Conservation (phyloP, 2,113 vertebrate species). For the Pholis gunnellus region DNA sequence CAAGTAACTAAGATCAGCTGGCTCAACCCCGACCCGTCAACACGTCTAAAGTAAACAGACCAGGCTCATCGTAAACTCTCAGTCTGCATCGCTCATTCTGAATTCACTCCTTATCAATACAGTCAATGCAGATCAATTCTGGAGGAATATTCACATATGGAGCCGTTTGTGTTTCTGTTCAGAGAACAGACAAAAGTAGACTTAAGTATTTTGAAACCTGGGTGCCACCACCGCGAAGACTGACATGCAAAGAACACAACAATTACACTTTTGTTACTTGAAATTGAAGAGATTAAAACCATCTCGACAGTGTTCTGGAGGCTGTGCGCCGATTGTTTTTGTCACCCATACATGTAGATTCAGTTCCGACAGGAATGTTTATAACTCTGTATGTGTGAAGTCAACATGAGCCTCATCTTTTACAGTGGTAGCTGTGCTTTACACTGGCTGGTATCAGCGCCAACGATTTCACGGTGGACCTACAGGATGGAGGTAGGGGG, state of each 20-base stretch:
- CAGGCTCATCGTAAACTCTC: not conserved
- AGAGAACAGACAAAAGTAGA: not conserved
- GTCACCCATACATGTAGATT: not conserved
- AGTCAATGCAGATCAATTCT: conserved; percentile 18
- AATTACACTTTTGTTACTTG: not conserved
- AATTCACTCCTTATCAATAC: not conserved
- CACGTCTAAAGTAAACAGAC: not conserved
- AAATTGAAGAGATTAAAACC: not conserved
- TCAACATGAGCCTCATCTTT: not conserved
- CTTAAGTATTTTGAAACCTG: not conserved
- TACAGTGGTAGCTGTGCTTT: conserved; percentile 28
- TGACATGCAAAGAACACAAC: not conserved
- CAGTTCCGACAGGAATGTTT: not conserved
- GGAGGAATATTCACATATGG: conserved; percentile 15
- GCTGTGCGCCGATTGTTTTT: not conserved
- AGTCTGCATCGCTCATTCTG: not conserved
- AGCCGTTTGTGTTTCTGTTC: conserved; percentile 1
- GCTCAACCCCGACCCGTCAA: not conserved
- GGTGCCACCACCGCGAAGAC: not conserved
- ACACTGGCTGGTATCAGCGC: conserved; percentile 30
- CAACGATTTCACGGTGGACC: conserved; percentile 32
- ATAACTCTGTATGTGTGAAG: not conserved
- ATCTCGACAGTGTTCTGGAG: not conserved
- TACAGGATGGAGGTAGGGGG: conserved; percentile 58
- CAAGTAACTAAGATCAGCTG: not conserved